phyloP scores from a whole-genome alignment of 2,113 vertebrate genomes.

The Probosciger aterrimus region DNA sequence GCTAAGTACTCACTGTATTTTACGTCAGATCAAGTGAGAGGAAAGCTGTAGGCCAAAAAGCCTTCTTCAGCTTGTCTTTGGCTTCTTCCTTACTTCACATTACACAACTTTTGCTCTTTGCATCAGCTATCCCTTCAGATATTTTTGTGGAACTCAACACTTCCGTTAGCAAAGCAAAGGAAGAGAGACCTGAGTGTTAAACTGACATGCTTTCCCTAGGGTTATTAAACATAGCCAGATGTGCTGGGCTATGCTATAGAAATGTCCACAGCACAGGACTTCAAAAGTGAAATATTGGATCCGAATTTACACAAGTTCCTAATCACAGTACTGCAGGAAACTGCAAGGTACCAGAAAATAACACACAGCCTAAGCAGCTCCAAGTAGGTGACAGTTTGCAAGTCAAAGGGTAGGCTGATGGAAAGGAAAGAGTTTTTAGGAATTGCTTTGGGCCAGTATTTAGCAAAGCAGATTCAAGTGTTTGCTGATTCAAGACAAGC shows the following conservation, averaged over 20 bases:
- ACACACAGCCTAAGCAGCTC: not conserved
- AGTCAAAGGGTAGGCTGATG: not conserved
- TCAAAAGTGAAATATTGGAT: not conserved
- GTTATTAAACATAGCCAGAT: not conserved
- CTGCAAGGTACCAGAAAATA: not conserved
- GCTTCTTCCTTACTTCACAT: not conserved
- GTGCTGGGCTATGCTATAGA: not conserved
- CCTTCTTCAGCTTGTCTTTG: not conserved
- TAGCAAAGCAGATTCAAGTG: not conserved
- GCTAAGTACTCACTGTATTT: not conserved
- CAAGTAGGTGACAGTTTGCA: not conserved
- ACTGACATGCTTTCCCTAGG: not conserved
- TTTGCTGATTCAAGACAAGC: not conserved
- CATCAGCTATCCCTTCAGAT: not conserved
- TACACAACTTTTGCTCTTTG: not conserved
- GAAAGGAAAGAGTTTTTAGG: not conserved
- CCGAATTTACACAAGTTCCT: not conserved
- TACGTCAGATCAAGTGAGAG: not conserved
- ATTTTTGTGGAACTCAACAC: not conserved
- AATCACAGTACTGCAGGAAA: not conserved
- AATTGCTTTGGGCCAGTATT: not conserved
- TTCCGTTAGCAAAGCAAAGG: not conserved
- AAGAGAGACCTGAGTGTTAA: slow-evolving; percentile 11
- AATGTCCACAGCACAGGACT: not conserved
- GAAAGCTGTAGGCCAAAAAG: not conserved